Base-by-base conservation (phyloP, 2,797 vertebrate genomes). In the Poeciliopsis infans region DNA sequence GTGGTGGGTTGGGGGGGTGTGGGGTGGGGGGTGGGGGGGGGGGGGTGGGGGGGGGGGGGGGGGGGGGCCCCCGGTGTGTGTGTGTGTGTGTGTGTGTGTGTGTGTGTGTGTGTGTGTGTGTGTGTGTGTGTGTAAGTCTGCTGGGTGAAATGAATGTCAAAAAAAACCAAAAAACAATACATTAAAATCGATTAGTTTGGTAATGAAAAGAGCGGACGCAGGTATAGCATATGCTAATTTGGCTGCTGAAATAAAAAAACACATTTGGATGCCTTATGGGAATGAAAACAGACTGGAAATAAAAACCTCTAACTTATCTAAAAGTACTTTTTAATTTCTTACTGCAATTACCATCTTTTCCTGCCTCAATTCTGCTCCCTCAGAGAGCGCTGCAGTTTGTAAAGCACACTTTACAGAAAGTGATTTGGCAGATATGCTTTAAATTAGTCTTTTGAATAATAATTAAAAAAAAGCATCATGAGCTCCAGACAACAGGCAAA, bases 171-270 rank as follows among this genome's bases (percentile, higher is more conserved):
- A 23, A 51, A 55, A n/a, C 92, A 94, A 93, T 88, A 93, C 89
- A 93, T 94, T 93, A 59, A 88, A 91, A 94, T 92, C 88, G 91
- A 89, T 94, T 92, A 89, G 86, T 90, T 87, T 85, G 72, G 78
- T 91, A 89, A 92, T 93, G 90, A 88, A 93, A 90, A 91, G 79
- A 77, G 43, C 20, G 18, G 77, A 81, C 84, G 82, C 78, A 90
- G 86, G 90, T 84, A 55, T 85, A 12, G 78, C 80, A 77, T 83
- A 75, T 90, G 91, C 90, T 94, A 89, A 93, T 92, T 89, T 86
- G 79, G 51, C 80, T 86, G 84, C 87, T 87, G 84, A 91, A 93
- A 91, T 90, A 83, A 90, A 93, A 7, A 8, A 51, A 49, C 7
- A 23, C 89, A 92, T 91, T 84, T 90, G 92, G 91, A 93, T 93